phyloP scores from a whole-genome alignment of 1,140 invertebrate species.

The Drosophila saltans region DNA sequence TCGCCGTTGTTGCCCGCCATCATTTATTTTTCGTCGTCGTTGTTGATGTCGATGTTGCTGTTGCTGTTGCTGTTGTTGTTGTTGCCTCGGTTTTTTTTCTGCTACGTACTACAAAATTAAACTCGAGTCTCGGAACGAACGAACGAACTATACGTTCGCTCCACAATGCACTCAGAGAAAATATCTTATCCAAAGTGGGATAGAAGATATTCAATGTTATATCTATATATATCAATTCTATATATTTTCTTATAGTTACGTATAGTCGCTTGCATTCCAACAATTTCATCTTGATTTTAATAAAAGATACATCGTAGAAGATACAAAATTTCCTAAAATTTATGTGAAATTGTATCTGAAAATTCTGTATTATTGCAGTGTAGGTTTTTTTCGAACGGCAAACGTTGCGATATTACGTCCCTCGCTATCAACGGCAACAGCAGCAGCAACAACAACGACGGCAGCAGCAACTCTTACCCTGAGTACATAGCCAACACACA shows the following conservation, averaged over 20 bases:
- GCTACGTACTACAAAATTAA: slow-evolving; percentile 80
- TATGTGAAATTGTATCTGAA: neutral
- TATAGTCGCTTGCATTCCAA: no score
- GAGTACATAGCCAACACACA: slow-evolving; percentile 44
- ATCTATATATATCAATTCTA: no score
- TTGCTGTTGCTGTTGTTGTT: slow-evolving; percentile 62
- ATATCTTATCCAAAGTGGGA: neutral
- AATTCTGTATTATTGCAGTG: slow-evolving; percentile 3
- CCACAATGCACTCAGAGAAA: slow-evolving; percentile 26
- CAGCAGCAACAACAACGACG: slow-evolving; percentile 25
- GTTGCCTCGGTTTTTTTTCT: slow-evolving; percentile 69
- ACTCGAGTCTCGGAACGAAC: slow-evolving; percentile 73
- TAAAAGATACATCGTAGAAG: no score
- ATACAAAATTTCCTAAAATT: no score
- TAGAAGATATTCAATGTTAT: no score
- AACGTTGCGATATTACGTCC: slow-evolving; percentile 79
- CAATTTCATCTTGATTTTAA: no score
- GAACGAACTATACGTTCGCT: slow-evolving; percentile 59
- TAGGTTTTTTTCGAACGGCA: slow-evolving; percentile 68
- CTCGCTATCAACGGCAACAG: slow-evolving; percentile 64
- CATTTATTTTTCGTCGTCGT: slow-evolving; percentile 71
- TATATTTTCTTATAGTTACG: no score
- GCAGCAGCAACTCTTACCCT: slow-evolving; percentile 52
- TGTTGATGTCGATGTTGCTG: slow-evolving; percentile 41
- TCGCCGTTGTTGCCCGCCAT: slow-evolving; percentile 56